These are phyloP conservation scores for Asarcornis scutulata DNA, from an alignment of 2,113 vertebrate genomes.

Conservation along the genomic window DNA sequence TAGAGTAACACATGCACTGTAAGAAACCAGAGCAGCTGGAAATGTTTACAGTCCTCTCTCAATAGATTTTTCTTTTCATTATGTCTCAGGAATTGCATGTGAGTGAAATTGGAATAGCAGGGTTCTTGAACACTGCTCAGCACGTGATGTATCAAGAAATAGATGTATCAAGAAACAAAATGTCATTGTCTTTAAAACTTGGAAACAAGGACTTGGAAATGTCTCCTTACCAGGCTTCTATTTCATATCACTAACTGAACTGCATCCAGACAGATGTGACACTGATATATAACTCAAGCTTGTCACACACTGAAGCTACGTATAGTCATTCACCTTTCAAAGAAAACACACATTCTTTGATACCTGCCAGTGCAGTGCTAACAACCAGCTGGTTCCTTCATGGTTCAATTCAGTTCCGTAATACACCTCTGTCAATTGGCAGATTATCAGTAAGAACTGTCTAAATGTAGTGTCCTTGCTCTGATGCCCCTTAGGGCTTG, in stretches of 20 bases:
- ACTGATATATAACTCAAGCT: neutral
- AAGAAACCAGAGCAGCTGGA: neutral
- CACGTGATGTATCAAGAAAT: neutral
- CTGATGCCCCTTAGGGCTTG: neutral
- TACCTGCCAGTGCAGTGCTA: neutral
- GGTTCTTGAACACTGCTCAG: neutral
- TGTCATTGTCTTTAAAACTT: neutral
- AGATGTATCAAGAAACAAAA: fast-evolving
- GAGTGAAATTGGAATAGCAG: neutral
- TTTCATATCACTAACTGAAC: neutral
- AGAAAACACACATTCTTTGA: neutral
- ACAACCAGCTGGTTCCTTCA: neutral
- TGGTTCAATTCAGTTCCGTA: neutral
- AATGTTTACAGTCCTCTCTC: neutral
- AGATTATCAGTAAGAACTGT: neutral
- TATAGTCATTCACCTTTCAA: neutral
- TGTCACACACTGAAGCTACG: neutral
- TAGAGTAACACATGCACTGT: neutral
- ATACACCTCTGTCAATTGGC: neutral
- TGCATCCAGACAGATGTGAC: neutral
- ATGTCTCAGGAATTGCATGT: neutral
- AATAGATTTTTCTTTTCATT: neutral
- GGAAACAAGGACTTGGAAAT: neutral
- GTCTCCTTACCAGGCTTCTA: neutral
- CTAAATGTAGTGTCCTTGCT: neutral